phyloP scores from a whole-genome alignment of 2,113 vertebrate genomes.

The Puffinus mauretanicus region DNA sequence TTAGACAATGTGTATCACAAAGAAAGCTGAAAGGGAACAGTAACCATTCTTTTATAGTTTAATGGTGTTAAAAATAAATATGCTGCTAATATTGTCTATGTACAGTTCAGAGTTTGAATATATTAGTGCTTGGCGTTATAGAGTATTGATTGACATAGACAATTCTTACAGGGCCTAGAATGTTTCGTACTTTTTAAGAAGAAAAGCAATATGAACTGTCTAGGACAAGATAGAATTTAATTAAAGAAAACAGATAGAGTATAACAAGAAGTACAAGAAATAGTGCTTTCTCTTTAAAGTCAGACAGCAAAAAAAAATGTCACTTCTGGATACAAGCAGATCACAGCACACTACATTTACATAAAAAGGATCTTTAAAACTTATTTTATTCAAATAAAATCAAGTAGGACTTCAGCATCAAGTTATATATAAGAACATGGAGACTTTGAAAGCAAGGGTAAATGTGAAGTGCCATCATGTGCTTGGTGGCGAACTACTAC shows the following conservation, averaged over 20 bases:
- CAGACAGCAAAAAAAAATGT: not conserved
- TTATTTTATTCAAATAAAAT: not conserved
- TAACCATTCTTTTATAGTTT: not conserved
- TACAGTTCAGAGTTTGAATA: not conserved
- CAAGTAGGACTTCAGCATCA: not conserved
- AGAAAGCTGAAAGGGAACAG: not conserved
- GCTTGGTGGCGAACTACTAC: not conserved
- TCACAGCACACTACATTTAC: not conserved
- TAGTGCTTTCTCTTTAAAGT: not conserved
- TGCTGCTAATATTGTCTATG: not conserved
- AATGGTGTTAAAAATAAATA: not conserved
- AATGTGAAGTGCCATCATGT: not conserved
- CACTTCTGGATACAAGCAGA: not conserved
- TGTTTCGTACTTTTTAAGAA: not conserved
- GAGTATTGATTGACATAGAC: not conserved
- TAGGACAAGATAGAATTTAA: not conserved
- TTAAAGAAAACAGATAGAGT: not conserved
- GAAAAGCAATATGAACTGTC: not conserved
- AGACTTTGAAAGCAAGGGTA: not conserved
- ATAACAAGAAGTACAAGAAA: not conserved
- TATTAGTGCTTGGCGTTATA: not conserved
- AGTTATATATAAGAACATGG: not conserved
- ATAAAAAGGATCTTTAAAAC: not conserved
- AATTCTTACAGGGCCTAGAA: not conserved
- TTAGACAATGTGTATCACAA: not conserved